These are phyloP conservation scores for Arctia plantaginis DNA, from an alignment of 2,888 invertebrate species.

Conservation along the genomic window DNA sequence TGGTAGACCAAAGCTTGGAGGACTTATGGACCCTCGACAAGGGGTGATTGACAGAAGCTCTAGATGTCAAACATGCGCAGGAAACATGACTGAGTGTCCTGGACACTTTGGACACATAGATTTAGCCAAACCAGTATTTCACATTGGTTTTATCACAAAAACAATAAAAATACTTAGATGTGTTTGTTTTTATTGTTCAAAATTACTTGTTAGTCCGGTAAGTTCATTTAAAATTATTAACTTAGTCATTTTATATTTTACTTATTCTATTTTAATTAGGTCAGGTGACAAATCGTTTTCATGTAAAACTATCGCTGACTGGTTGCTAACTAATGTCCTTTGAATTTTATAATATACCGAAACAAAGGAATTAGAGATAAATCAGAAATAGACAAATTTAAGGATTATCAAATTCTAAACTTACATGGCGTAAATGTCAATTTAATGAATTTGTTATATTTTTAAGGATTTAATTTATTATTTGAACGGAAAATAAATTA, in stretches of 20 bases:
- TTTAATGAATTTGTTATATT: no score
- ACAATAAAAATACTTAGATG: slow-evolving; percentile 99
- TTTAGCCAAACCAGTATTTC: slow-evolving; percentile 99
- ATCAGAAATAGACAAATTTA: no score
- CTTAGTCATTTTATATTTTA: neutral
- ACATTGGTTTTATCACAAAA: slow-evolving; percentile 98
- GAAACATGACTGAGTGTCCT: slow-evolving; percentile 99
- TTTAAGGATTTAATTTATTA: no score
- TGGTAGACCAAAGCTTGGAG: slow-evolving; percentile 98
- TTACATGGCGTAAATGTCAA: no score
- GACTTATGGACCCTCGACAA: slow-evolving; percentile 99
- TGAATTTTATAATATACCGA: no score
- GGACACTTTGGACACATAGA: slow-evolving; percentile 99
- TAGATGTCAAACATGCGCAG: slow-evolving; percentile 97
- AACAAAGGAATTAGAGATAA: no score
- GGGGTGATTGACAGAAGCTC: slow-evolving; percentile 98
- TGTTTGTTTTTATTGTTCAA: slow-evolving; percentile 99
- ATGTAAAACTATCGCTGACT: no score
- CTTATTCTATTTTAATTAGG: no score
- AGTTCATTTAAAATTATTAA: slow-evolving; percentile 72
- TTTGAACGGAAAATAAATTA: no score
- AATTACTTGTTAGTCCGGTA: slow-evolving; percentile 97
- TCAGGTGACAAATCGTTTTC: no score
- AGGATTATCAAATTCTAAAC: no score
- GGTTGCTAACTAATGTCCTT: no score